A percentile compares a stretch with the other conserved stretches of the same genome.
phyloP scores from a whole-genome alignment of 1,140 invertebrate species.

The Phocides pigmalion region DNA sequence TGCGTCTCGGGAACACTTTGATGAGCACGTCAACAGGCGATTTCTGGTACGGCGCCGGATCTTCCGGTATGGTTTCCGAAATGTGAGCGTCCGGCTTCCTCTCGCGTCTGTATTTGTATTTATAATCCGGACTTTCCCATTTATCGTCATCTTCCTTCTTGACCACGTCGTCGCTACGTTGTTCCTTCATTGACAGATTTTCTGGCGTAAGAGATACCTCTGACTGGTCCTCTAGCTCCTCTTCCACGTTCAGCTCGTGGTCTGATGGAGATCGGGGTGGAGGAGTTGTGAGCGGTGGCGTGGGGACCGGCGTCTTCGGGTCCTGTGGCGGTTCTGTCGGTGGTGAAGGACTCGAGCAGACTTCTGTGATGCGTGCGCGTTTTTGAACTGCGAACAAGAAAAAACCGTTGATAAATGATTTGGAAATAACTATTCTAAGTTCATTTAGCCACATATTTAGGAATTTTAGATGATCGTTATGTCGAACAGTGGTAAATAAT shows the following conservation, averaged over 20 bases:
- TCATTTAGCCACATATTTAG: no score
- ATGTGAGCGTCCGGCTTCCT: conserved; percentile 50
- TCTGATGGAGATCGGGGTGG: conserved; percentile 74
- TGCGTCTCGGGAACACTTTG: conserved; percentile 93
- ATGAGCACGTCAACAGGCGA: conserved; percentile 80
- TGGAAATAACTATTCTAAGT: no score
- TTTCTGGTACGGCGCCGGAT: conserved; percentile 66
- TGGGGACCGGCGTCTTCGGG: conserved; percentile 59
- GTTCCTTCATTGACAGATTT: conserved; percentile 80
- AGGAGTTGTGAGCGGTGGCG: conserved; percentile 57
- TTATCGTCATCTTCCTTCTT: conserved; percentile 79
- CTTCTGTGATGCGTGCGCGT: conserved; percentile 73
- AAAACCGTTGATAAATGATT: conserved; percentile 15
- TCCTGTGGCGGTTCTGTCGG: conserved; percentile 53
- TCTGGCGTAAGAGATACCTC: conserved; percentile 78
- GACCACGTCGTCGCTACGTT: conserved; percentile 59
- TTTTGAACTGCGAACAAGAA: conserved; percentile 74
- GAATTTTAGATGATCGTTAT: no score
- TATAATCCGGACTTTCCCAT: conserved; percentile 68
- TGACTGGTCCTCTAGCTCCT: conserved; percentile 76
- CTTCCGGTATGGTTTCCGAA: conserved; percentile 47
- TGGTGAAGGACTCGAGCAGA: conserved; percentile 68
- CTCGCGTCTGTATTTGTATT: conserved; percentile 64
- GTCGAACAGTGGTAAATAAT: no score
- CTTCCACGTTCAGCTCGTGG: conserved; percentile 81